Evolutionary conservation across 2,113 vertebrate species (phyloP).

Genomic region (Numenius arquata): DNA sequence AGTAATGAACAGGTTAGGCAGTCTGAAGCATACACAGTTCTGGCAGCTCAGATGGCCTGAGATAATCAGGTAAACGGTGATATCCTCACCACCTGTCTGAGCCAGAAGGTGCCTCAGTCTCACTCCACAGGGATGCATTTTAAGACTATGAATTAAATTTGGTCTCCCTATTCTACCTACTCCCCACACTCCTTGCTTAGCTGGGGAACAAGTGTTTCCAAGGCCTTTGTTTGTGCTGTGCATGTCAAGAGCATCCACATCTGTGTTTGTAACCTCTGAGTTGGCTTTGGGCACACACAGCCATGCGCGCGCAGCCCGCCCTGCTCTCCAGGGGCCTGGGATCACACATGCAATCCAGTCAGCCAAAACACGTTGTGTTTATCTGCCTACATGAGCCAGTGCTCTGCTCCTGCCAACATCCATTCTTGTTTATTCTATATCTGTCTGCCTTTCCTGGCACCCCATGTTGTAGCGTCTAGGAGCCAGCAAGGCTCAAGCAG

Average conservation of each 20-base stretch:
- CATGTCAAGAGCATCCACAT: background rate
- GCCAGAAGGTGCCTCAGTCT: background rate
- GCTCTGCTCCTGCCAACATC: background rate
- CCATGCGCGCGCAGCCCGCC: rapidly evolving
- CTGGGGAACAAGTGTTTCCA: background rate
- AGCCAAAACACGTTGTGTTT: background rate
- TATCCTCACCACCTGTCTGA: background rate
- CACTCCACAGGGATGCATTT: background rate
- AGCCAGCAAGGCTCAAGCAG: background rate
- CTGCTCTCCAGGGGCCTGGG: background rate
- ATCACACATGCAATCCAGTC: background rate
- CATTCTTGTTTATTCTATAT: background rate
- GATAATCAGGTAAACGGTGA: background rate
- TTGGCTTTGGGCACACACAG: background rate
- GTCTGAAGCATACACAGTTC: background rate
- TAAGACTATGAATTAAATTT: background rate
- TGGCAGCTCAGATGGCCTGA: background rate
- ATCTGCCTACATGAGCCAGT: background rate
- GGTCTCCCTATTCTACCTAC: background rate
- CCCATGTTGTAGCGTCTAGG: rapidly evolving
- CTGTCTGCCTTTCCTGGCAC: constrained; percentile 16
- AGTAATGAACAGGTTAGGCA: background rate
- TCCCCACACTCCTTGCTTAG: background rate
- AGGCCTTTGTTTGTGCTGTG: background rate
- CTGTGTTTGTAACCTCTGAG: rapidly evolving